phyloP scores from a whole-genome alignment of 2,797 vertebrate species.

The Malacoctenus gilli region DNA sequence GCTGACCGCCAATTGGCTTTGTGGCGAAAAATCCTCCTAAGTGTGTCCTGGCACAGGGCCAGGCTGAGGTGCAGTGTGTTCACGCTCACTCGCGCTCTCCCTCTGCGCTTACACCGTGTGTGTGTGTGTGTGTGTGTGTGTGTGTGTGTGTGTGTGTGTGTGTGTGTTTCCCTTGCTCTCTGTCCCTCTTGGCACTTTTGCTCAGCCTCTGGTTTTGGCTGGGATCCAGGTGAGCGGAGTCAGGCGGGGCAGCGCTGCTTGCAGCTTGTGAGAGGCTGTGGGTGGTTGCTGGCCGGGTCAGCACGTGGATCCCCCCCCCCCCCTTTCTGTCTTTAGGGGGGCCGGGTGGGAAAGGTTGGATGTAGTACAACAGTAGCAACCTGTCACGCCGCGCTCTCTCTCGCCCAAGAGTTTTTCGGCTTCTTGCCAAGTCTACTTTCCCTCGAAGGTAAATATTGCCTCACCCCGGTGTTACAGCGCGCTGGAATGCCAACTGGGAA shows the following conservation, averaged over 20 bases:
- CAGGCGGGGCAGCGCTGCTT: conserved; percentile 55
- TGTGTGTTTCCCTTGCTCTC: neutral
- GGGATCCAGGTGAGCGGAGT: conserved; percentile 68
- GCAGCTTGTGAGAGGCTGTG: conserved; percentile 65
- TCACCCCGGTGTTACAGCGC: conserved; percentile 64
- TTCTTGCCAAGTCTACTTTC: conserved; percentile 75
- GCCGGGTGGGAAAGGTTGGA: conserved; percentile 69
- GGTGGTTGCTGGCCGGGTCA: conserved; percentile 72
- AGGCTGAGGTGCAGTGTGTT: conserved; percentile 54
- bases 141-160: conserved; percentile 15
- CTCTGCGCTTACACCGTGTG: conserved; percentile 38
- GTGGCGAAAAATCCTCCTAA: conserved; percentile 70
- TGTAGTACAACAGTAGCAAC: conserved; percentile 71
- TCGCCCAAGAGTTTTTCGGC: conserved; percentile 60
- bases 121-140: conserved; percentile 34
- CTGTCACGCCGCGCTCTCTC: conserved; percentile 30
- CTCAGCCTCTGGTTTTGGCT: conserved; percentile 71
- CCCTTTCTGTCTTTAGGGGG: conserved; percentile 37
- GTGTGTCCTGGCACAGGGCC: conserved; percentile 79
- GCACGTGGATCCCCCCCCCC: no score
- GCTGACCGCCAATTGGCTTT: conserved; percentile 70
- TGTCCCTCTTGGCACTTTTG: conserved; percentile 25
- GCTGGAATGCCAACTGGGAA: conserved; percentile 64
- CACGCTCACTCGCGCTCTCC: conserved; percentile 52
- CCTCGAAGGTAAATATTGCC: conserved; percentile 77